Evolutionary conservation across 2,113 vertebrate genomes (phyloP).

Genomic region (Pipra filicauda): DNA sequence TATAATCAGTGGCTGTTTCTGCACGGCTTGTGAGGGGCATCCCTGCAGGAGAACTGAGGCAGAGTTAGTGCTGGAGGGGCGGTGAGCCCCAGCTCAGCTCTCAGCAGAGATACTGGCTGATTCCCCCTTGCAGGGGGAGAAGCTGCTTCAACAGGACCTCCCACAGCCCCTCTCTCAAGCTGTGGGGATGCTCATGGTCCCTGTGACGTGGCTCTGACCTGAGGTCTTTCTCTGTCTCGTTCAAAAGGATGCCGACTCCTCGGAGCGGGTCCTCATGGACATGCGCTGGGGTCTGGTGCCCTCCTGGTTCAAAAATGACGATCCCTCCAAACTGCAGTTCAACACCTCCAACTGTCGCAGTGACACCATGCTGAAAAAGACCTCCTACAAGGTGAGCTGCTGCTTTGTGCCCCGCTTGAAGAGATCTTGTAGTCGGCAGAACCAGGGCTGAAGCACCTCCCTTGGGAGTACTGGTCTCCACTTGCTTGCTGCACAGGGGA

Average conservation of each 20-base stretch:
- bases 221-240: not conserved
- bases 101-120: accelerated
- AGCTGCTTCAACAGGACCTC: not conserved
- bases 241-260: slow-evolving; percentile 82
- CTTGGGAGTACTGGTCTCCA: accelerated
- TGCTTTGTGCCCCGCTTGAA: not conserved
- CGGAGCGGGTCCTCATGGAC: slow-evolving; percentile 83
- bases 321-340: slow-evolving; percentile 87
- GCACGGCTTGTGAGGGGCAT: too few relatives aligned
- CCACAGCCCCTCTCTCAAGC: not conserved
- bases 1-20: not conserved
- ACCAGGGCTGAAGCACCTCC: not conserved
- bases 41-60: not conserved
- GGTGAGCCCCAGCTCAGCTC: not conserved
- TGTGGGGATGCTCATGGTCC: not conserved
- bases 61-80: not conserved
- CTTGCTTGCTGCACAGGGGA: not conserved
- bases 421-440: not conserved
- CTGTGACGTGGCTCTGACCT: accelerated
- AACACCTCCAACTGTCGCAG: slow-evolving; percentile 93
- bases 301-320: slow-evolving; percentile 86
- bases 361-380: slow-evolving; percentile 88
- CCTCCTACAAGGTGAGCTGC: slow-evolving; percentile 87
- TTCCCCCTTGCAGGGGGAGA: not conserved
- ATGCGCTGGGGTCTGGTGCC: slow-evolving; percentile 98